These are phyloP conservation scores for Porphyrio hochstetteri DNA, from an alignment of 2,113 vertebrate genomes.

Conservation along the genomic window DNA sequence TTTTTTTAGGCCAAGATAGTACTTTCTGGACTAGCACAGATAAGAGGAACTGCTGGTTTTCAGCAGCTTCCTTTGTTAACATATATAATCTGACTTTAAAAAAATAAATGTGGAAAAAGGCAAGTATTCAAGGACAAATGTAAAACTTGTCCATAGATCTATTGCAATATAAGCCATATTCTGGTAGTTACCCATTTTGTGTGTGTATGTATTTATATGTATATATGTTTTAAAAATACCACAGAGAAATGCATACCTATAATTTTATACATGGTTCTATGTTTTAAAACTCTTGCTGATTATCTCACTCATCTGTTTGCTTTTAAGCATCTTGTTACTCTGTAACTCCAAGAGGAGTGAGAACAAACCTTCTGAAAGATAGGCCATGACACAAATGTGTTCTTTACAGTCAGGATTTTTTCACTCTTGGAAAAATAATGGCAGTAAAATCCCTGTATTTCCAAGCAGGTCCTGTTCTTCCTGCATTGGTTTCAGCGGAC, in stretches of 20 bases:
- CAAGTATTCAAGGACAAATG: neutral
- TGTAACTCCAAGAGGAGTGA: neutral
- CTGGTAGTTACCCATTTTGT: neutral
- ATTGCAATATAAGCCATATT: neutral
- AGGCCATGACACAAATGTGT: neutral
- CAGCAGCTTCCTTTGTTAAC: neutral
- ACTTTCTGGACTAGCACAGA: neutral
- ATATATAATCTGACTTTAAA: neutral
- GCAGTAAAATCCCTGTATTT: neutral
- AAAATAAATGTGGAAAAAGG: neutral
- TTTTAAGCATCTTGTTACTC: neutral
- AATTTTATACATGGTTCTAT: neutral
- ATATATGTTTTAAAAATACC: neutral
- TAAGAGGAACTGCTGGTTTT: neutral
- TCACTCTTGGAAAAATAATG: neutral
- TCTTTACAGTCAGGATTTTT: neutral
- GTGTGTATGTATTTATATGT: neutral
- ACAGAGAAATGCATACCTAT: rapidly evolving
- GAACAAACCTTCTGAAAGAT: neutral
- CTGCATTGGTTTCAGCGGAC: neutral
- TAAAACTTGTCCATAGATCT: neutral
- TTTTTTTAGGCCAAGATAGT: neutral
- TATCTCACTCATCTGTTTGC: neutral
- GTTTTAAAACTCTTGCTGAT: neutral
- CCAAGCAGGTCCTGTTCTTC: rapidly evolving